Evolutionary conservation across 35 echinoderm and acorn worm species (phyloP).

Genomic region (Anneissia japonica): DNA sequence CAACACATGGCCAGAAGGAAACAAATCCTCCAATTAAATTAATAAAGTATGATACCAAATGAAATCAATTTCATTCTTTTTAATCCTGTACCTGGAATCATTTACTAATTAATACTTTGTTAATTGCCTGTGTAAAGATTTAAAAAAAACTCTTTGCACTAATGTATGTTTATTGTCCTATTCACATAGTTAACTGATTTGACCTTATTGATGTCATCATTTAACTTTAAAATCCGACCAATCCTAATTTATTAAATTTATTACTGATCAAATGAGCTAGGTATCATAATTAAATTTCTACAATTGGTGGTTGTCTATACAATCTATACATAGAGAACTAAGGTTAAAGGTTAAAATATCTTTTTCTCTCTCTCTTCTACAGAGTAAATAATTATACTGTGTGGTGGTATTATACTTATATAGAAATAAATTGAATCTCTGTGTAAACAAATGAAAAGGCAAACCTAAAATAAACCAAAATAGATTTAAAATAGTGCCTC

Average conservation of each 20-base stretch:
- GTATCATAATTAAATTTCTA: neutral
- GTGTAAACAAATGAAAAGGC: neutral
- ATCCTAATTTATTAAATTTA: neutral
- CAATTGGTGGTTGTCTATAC: neutral
- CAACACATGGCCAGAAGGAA: neutral
- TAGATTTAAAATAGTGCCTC: no score
- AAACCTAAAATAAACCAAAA: no score
- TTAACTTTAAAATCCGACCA: neutral
- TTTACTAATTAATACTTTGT: neutral
- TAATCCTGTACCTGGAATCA: neutral
- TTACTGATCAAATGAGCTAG: neutral
- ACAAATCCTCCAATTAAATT: neutral
- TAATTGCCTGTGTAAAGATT: no score
- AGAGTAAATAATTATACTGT: neutral
- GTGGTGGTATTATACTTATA: no score
- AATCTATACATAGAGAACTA: neutral
- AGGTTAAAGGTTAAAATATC: neutral
- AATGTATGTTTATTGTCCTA: no score
- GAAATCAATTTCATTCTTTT: neutral
- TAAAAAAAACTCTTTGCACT: no score
- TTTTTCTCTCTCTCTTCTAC: neutral
- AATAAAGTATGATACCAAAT: neutral
- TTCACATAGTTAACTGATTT: no score
- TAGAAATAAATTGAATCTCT: neutral
- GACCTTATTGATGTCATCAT: no score